Evolutionary conservation across 2,797 vertebrate genomes (phyloP).

Genomic region (Vipera latastei): DNA sequence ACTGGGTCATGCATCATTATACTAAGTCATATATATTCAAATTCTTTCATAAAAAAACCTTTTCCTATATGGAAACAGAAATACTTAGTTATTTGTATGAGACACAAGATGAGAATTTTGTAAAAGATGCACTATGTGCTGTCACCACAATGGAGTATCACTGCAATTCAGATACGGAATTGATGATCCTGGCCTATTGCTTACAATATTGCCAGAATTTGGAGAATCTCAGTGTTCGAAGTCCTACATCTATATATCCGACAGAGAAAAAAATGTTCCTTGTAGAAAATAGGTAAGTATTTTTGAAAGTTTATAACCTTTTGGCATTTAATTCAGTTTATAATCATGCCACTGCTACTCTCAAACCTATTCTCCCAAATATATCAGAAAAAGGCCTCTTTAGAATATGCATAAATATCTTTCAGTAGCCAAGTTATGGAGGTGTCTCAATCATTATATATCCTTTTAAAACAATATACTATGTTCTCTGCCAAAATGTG

Average conservation of each 20-base stretch:
- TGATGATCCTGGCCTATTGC: slow-evolving; percentile 45
- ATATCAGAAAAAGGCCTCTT: background rate
- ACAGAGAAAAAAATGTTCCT: background rate
- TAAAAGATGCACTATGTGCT: slow-evolving; percentile 34
- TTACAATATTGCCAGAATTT: slow-evolving; percentile 33
- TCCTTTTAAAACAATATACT: background rate
- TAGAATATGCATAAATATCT: background rate
- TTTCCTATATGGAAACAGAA: background rate
- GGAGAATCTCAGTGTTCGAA: background rate
- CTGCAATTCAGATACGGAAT: background rate
- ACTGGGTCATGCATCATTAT: background rate
- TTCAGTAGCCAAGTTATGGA: background rate
- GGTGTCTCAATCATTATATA: background rate
- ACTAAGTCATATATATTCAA: background rate
- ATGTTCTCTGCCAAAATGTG: background rate
- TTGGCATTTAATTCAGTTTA: background rate
- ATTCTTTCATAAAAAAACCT: background rate
- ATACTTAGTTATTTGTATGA: slow-evolving; percentile 44
- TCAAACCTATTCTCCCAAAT: background rate
- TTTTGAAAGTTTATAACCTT: background rate
- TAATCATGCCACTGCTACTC: background rate
- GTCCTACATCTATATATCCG: background rate
- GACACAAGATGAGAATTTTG: slow-evolving; percentile 49
- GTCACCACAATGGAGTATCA: slow-evolving; percentile 6
- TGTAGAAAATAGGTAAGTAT: background rate